Percentiles rank a stretch among this genome's conserved stretches.
Conservation (phyloP, 1,140 invertebrate species). For the Formica selysi region DNA sequence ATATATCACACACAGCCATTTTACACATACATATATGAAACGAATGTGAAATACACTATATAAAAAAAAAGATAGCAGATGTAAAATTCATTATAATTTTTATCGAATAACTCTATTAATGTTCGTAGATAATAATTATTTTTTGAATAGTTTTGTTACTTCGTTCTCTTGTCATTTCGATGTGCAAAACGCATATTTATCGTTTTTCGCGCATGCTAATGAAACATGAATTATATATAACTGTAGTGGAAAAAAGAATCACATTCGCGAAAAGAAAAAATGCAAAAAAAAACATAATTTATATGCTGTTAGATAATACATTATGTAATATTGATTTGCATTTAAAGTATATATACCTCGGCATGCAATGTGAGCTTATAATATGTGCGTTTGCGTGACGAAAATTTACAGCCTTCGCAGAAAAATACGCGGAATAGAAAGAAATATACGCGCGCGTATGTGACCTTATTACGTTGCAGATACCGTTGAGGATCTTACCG, state of each 20-base stretch:
- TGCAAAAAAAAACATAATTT: not conserved
- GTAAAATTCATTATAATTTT: not conserved
- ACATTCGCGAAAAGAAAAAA: not conserved
- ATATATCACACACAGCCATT: not conserved
- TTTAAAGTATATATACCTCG: not conserved
- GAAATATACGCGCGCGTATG: not conserved
- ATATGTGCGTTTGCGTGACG: not conserved
- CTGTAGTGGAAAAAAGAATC: not conserved
- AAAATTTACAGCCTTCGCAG: constrained; percentile 25
- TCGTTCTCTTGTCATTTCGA: not conserved
- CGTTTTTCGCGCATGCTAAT: not conserved
- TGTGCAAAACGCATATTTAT: not conserved
- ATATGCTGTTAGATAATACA: not conserved
- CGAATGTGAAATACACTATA: constrained; percentile 47
- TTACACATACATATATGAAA: constrained; percentile 67
- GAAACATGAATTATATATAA: not conserved
- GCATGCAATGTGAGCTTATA: not conserved
- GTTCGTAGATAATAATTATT: not conserved
- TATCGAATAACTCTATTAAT: not conserved
- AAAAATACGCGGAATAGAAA: not conserved
- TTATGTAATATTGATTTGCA: constrained; percentile 19
- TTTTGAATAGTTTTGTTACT: not conserved
- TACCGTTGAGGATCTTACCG: not conserved
- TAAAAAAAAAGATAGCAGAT: not conserved
- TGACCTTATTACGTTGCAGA: constrained; percentile 1